Base-by-base conservation (phyloP, 1,140 invertebrate species). In the Euura lappo region DNA sequence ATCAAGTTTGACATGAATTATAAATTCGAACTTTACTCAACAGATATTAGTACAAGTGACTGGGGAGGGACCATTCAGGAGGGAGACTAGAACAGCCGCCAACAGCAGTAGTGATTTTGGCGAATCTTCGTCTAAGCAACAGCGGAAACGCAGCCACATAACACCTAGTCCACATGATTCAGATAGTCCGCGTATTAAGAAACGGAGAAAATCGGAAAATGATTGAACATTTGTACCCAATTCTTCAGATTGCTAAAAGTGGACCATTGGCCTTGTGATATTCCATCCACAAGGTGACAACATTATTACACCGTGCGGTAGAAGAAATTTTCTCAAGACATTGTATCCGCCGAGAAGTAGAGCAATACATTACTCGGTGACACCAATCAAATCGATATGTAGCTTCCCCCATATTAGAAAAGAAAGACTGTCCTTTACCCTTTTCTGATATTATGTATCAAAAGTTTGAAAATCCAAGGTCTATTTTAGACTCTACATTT, bases 201-300 rank as follows among this genome's bases (percentile, higher is more conserved):
- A 88, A 78, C 79, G 83, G 68, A 83, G 86, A 83, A 88, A 88
- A 80, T 81, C 84, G 8, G 86, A 88, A 69, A 88, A 87, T 73
- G 86, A 88, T 74, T 87, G 80, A 28, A 28, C 28, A 28, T 28
- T 28, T 28, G 1, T 28, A 28, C 28, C 28, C 28, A 28, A 28
- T 28, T 28, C 28, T 28, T 28, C 28, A 28, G 28, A 68, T 11
- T 68, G 8, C 8, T 2, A 10, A 28, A 13, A 10, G 42, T 8
- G 67, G 43, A 68, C 8, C 28, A n/a, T 28, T 28, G 28, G 28
- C 28, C 28, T 28, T 28, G 28, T 28, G 28, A 28, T 28, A 28
- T 28, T 28, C 28, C 28, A 28, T 28, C 28, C 28, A 28, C 28
- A 28, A 28, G 28, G 28, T 28, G 28, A 28, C 28, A 28, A 28